phyloP scores from a whole-genome alignment of 1,140 invertebrate genomes.

The Maniola jurtina region DNA sequence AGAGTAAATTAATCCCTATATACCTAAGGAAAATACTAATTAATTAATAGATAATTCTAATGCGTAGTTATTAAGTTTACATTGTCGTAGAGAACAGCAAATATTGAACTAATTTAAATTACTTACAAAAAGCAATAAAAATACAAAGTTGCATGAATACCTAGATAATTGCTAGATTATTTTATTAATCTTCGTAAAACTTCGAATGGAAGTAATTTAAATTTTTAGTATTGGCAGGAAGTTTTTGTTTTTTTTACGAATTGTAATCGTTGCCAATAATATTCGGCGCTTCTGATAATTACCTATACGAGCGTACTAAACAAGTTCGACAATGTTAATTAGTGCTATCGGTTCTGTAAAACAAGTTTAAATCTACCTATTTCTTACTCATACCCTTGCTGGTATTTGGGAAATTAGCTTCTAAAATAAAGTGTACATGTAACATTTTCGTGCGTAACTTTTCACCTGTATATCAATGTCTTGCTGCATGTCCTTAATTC shows the following conservation, averaged over 20 bases:
- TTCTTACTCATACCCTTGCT: conserved; percentile 38
- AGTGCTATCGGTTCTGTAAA: conserved; percentile 58
- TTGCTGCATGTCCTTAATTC: conserved; percentile 58
- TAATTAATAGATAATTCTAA: too few relatives aligned
- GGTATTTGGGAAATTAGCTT: conserved; percentile 39
- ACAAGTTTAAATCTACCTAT: conserved; percentile 53
- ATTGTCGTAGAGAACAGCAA: too few relatives aligned
- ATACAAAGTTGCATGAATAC: too few relatives aligned
- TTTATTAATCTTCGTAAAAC: neutral
- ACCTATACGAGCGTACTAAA: conserved; percentile 21
- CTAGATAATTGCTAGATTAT: too few relatives aligned
- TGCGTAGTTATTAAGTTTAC: too few relatives aligned
- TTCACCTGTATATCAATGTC: conserved; percentile 21
- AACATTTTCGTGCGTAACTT: conserved; percentile 18
- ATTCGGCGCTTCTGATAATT: conserved; percentile 10
- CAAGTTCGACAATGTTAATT: conserved; percentile 44
- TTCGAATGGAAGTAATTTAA: neutral
- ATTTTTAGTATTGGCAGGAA: neutral
- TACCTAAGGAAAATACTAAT: too few relatives aligned
- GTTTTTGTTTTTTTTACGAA: neutral
- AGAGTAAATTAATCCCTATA: too few relatives aligned
- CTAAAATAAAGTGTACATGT: conserved; percentile 29
- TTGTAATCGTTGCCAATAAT: neutral
- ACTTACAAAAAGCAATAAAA: too few relatives aligned
- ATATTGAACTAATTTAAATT: too few relatives aligned